Base-by-base conservation (phyloP, 2,113 vertebrate genomes). In the Taurulus bubalis region DNA sequence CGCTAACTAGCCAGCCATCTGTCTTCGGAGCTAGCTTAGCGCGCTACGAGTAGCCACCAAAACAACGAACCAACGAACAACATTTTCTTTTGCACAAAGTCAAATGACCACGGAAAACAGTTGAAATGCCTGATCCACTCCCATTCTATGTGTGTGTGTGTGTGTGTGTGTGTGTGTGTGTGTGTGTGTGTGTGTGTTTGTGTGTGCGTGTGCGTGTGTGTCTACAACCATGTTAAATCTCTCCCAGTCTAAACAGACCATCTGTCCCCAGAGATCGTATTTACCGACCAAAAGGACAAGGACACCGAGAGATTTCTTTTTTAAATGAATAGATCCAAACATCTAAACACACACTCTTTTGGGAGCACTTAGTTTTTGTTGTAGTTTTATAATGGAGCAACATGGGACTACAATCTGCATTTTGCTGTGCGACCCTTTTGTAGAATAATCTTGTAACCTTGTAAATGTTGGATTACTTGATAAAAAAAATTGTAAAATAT, bases 181-280 rank as follows among this genome's bases (percentile, higher is more conserved):
- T n/a, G 8, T 51, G 42, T 26, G 34, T 78, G 26, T 56, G n/a
- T 40, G 12, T 6, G 42, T 0, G 8, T 40, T 7, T 40, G 40
- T 38, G 16, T n/a, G 8, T 59, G 42, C 28, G 34, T 78, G 34
- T 56, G n/a, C 32, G 16, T 5, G 42, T 0, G 8, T 8, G 45
- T 22, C 38, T 62, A 62, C 22, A 47, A 24, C 42, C 8, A 40
- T 30, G 38, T 76, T 75, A 66, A 70, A 81, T 81, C 69, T 38
- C 42, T 38, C 8, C 49, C 51, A 42, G 36, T 47, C 15, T 60
- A 59, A 77, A 73, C 30, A 73, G 26, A 59, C 42, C 53, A 71
- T 78, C 53, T 67, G 45, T 45, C 45, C 40, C 49, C n/a, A 40
- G 63, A 47, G 56, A 28, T 55, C 62, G 18, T 26, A 16, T 1